These are phyloP conservation scores for Porites divaricata DNA, from an alignment of 92 coral and sea anemone species.

Conservation along the genomic window DNA sequence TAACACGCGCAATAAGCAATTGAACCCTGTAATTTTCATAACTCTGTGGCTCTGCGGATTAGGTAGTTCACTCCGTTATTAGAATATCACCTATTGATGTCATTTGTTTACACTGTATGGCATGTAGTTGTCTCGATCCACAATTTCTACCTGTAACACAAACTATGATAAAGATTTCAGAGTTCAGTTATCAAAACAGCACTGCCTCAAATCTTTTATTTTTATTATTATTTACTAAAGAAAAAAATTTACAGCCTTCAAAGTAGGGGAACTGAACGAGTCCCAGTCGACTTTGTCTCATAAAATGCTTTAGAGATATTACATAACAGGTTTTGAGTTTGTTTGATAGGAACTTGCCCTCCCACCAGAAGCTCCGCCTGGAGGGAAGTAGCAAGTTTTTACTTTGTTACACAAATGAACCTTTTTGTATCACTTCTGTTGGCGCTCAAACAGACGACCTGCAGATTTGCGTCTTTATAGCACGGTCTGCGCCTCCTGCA, in stretches of 20 bases:
- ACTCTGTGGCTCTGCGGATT: not conserved
- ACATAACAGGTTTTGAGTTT: no score
- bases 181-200: no score
- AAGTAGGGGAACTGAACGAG: no score
- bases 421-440: not conserved
- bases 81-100: not conserved
- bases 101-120: not conserved
- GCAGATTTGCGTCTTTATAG: no score
- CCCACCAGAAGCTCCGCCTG: not conserved
- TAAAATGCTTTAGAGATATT: no score
- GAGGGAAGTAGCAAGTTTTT: not conserved
- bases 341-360: no score
- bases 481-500: not conserved
- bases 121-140: not conserved
- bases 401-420: slow-evolving; percentile 23
- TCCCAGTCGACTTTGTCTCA: no score
- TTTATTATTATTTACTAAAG: no score
- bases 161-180: no score
- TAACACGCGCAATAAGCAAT: slow-evolving; percentile 18
- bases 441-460: not conserved
- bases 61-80: not conserved
- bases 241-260: no score
- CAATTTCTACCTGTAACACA: no score
- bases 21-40: not conserved
- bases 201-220: no score